Evolutionary conservation across 92 coral and sea anemone genomes (phyloP), one percentile per base, ranked within the genome.

Genomic region (Porites lobata): DNA sequence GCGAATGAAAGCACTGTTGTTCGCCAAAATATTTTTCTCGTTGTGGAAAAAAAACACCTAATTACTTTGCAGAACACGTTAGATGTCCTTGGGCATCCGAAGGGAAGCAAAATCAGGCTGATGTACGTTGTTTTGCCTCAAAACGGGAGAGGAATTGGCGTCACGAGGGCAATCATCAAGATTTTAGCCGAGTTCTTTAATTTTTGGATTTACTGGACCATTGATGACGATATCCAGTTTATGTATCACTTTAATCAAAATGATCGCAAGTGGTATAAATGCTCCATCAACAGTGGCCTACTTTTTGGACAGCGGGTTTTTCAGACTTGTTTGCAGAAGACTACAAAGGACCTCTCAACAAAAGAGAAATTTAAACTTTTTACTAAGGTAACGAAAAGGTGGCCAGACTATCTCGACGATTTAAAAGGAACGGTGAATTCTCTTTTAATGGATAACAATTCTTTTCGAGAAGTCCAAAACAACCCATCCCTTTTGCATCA

Each of bases 131-230:
- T 90, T 0, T 68, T 90, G 51, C 93, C 93, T 18, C 86, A 85
- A 38, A 65, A 85, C 29, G 90, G 90, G 18, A 83, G 87, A 13
- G 93, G 93, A 57, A 85, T 90, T 65, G 93, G 93, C n/a, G 93
- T 90, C 13, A 29, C 90, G 20, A 90, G 93, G 56, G 75, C 93
- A 1, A 79, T 90, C 8, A 90, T 90, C 78, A 90, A 90, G 80
- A 47, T 75, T 19, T 29, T 90, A 29, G 90, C 93, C 0, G 93
- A 90, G 26, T 53, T 73, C 65, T 58, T 90, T 52, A 74, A 85
- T 2, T 83, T 90, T 38, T 70, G 22, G 9, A 26, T 85, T 58
- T 90, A 90, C 79, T 90, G 93, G 93, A 90, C 93, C 69, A 74
- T 90, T 9, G 93, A 90, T 80, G 93, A 90, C 66, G 93, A 90